These are phyloP conservation scores for Pararge aegeria DNA, from an alignment of 1,140 invertebrate genomes.

Conservation along the genomic window DNA sequence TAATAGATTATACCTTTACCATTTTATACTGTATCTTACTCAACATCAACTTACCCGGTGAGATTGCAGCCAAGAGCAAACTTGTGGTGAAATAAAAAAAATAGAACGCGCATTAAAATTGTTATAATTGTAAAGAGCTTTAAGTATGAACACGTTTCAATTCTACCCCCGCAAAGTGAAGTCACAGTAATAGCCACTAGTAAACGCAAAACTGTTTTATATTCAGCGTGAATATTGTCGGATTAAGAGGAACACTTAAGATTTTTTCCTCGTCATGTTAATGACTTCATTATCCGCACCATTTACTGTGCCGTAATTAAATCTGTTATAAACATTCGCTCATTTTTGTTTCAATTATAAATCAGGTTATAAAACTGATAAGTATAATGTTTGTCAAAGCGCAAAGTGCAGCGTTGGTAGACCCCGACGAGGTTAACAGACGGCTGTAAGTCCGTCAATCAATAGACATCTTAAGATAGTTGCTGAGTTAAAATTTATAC, in stretches of 20 bases:
- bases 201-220: constrained; percentile 3
- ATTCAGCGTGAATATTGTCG: constrained; percentile 6
- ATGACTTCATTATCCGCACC: constrained; percentile 10
- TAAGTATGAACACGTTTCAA: not conserved
- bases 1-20: no score
- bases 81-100: no score
- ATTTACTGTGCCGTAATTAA: constrained; percentile 1
- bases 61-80: no score
- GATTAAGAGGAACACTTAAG: constrained; percentile 11
- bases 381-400: not conserved
- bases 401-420: no score
- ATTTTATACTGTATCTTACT: no score
- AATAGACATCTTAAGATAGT: no score
- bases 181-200: not conserved
- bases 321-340: not conserved
- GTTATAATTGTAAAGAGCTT: not conserved
- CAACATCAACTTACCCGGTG: no score
- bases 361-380: not conserved
- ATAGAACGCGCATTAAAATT: no score
- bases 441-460: no score
- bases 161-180: not conserved
- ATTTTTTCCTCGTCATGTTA: constrained; percentile 7
- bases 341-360: not conserved
- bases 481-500: no score
- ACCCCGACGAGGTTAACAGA: no score